Conservation (phyloP, 1,140 invertebrate species). For the Scylla paramamosain region DNA sequence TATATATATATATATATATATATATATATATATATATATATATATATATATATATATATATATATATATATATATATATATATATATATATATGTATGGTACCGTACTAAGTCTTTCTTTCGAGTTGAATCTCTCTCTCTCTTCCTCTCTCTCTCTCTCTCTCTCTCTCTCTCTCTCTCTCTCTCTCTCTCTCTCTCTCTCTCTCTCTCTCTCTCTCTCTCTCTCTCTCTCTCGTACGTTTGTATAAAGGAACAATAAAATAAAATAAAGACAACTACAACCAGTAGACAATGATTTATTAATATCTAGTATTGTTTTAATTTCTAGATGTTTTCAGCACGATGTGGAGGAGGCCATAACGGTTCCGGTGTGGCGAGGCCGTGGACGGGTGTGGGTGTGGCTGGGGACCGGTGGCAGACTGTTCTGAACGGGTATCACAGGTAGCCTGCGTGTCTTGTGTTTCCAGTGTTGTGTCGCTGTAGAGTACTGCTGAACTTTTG, state of each 20-base stretch:
- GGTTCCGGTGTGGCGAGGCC: background rate
- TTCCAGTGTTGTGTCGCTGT: too few relatives aligned
- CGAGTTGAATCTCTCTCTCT: background rate
- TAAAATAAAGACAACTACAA: too few relatives aligned
- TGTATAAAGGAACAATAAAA: too few relatives aligned
- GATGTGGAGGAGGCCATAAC: background rate
- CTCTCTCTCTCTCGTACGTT: background rate
- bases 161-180: background rate
- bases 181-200: background rate
- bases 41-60: background rate
- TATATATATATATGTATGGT: too few relatives aligned
- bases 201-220: background rate
- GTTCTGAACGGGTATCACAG: background rate
- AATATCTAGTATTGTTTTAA: background rate
- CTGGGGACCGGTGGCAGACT: background rate
- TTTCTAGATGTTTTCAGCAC: background rate
- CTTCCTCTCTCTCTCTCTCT: background rate
- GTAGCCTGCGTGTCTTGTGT: too few relatives aligned
- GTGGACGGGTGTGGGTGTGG: too few relatives aligned
- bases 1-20: conserved; percentile 26
- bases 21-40: background rate
- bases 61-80: background rate
- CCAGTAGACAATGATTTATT: too few relatives aligned
- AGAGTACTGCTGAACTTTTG: too few relatives aligned
- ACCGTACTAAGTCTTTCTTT: too few relatives aligned